A percentile compares a stretch with the other conserved stretches of the same genome.
Conservation (phyloP, 2,113 vertebrate genomes). For the Nipponia nippon region DNA sequence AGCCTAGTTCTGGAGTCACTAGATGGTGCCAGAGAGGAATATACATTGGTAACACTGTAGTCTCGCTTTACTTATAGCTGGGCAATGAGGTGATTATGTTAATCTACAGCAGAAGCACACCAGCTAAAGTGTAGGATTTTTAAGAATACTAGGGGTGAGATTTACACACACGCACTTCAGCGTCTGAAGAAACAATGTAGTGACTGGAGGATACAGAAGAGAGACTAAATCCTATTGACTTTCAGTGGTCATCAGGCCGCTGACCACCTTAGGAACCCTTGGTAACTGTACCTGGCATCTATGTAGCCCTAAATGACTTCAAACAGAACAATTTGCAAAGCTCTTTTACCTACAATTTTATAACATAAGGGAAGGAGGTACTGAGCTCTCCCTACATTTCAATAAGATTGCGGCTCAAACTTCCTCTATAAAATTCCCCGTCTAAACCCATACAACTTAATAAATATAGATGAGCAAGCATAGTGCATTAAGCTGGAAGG, state of each 20-base stretch:
- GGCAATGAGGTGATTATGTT: background rate
- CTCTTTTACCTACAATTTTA: background rate
- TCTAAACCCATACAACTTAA: background rate
- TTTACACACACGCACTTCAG: background rate
- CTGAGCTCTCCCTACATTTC: background rate
- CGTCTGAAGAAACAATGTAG: background rate
- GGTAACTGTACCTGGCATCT: background rate
- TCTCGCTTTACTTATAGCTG: background rate
- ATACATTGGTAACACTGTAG: too few species aligned
- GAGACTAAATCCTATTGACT: background rate
- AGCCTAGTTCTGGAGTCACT: background rate
- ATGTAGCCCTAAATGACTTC: background rate
- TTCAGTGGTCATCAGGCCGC: background rate
- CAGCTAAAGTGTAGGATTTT: background rate
- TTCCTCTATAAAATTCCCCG: background rate
- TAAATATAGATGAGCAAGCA: background rate
- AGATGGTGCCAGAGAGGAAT: conserved; percentile 12
- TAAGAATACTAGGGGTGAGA: background rate
- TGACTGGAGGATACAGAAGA: background rate
- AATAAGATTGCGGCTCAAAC: background rate
- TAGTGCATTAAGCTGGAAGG: background rate
- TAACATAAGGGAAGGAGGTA: background rate
- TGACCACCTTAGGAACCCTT: background rate
- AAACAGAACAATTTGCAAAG: background rate
- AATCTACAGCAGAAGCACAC: background rate